Evolutionary conservation across 2,888 invertebrate genomes (phyloP).

Genomic region (Aricia artaxerxes): DNA sequence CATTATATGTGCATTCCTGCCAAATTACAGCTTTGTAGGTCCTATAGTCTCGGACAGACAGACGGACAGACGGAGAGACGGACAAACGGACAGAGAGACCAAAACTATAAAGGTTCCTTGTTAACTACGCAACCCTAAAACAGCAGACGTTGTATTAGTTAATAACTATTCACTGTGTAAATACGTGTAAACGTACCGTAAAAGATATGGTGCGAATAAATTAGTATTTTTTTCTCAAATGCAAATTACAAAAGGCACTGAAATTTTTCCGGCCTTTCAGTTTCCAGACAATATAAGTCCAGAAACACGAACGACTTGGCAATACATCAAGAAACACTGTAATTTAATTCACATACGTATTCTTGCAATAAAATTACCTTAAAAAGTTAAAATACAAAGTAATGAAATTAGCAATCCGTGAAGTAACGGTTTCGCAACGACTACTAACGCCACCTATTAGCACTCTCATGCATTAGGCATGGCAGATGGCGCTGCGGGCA

Average conservation of each 20-base stretch:
- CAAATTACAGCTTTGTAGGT: too few relatives aligned
- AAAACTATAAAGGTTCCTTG: too few relatives aligned
- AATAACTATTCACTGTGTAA: too few relatives aligned
- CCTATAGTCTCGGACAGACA: too few relatives aligned
- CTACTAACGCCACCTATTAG: slow-evolving; percentile 69
- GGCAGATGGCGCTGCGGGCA: slow-evolving; percentile 64
- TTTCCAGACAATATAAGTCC: neutral
- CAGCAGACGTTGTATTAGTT: neutral
- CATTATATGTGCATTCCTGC: too few relatives aligned
- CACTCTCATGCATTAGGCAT: slow-evolving; percentile 68
- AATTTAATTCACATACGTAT: neutral
- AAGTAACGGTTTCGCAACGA: slow-evolving; percentile 61
- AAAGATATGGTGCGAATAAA: neutral
- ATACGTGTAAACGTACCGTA: neutral
- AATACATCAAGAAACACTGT: neutral
- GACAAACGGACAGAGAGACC: too few relatives aligned
- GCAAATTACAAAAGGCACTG: neutral
- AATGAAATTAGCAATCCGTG: slow-evolving; percentile 10
- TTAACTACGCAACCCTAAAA: too few relatives aligned
- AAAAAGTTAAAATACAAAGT: slow-evolving; percentile 13
- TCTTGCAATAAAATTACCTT: neutral
- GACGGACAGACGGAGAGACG: too few relatives aligned
- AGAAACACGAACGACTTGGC: neutral
- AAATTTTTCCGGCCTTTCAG: neutral
- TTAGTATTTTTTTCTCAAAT: neutral